These are phyloP conservation scores for Parapristionchus giblindavisi DNA, from an alignment of 2,888 invertebrate species.

Conservation along the genomic window DNA sequence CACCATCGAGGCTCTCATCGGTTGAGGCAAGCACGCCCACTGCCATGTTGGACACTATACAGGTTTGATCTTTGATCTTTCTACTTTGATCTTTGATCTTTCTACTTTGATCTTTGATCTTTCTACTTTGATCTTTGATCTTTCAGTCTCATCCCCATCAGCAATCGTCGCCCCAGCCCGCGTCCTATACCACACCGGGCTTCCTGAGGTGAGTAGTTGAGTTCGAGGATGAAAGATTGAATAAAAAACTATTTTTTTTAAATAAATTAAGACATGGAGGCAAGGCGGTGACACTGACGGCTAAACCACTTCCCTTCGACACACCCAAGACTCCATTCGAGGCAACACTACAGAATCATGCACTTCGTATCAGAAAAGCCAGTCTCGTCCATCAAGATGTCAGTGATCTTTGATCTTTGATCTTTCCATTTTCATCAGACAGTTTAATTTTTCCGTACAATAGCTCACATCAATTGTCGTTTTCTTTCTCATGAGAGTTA, in stretches of 20 bases:
- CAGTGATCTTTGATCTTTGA: too few species aligned
- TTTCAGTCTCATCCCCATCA: background rate
- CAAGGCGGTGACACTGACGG: constrained; percentile 31
- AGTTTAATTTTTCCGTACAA: too few species aligned
- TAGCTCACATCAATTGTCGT: background rate
- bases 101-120: too few species aligned
- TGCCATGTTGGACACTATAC: constrained; percentile 32
- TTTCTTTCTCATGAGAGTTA: background rate
- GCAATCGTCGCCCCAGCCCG: constrained; percentile 29
- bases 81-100: background rate
- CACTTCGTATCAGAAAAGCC: constrained; percentile 41
- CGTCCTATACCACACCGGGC: constrained; percentile 25
- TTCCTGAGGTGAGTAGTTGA: constrained; percentile 23
- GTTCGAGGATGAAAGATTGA: background rate
- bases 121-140: background rate
- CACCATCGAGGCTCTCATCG: constrained; percentile 31
- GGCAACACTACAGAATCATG: constrained; percentile 58
- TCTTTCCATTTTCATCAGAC: too few species aligned
- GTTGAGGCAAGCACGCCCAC: constrained; percentile 32
- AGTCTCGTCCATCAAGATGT: constrained; percentile 31
- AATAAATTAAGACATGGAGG: constrained; percentile 33
- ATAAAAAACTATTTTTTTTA: too few species aligned
- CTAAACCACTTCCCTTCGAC: constrained; percentile 55
- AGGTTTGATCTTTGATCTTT: background rate
- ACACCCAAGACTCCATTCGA: constrained; percentile 67